A percentile compares a stretch with the other conserved stretches of the same genome.
Conservation (phyloP, 2,888 invertebrate genomes). For the Andricus quercusramuli region DNA sequence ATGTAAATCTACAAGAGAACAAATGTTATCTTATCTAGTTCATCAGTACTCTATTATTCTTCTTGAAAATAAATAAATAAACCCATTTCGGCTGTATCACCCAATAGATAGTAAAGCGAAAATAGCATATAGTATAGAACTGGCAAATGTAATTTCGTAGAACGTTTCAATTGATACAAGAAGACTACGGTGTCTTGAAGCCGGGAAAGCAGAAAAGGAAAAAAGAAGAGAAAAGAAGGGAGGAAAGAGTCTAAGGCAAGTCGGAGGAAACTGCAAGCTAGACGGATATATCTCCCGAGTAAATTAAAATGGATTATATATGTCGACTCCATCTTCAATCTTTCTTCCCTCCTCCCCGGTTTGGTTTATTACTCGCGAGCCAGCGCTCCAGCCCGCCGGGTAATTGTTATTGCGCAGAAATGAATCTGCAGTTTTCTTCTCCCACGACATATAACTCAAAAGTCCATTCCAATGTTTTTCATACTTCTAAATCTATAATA, state of each 20-base stretch:
- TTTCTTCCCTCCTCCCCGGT: conserved; percentile 50
- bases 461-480: background rate
- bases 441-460: background rate
- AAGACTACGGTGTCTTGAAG: conserved; percentile 59
- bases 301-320: conserved; percentile 77
- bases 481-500: background rate
- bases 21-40: background rate
- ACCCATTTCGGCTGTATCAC: conserved; percentile 49
- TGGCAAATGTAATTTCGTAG: conserved; percentile 72
- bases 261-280: conserved; percentile 58
- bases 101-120: conserved; percentile 54
- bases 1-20: background rate
- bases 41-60: background rate
- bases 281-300: conserved; percentile 72
- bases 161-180: conserved; percentile 74
- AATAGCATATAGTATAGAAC: conserved; percentile 47
- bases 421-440: conserved; percentile 48
- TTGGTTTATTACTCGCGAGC: conserved; percentile 58
- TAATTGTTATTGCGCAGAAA: conserved; percentile 59
- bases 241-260: conserved; percentile 49
- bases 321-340: conserved; percentile 71
- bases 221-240: conserved; percentile 48
- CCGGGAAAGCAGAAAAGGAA: conserved; percentile 49
- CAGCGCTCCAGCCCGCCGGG: conserved; percentile 35
- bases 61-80: background rate